Evolutionary conservation across 2,113 vertebrate genomes (phyloP).

Genomic region (Prunella fulvescens): DNA sequence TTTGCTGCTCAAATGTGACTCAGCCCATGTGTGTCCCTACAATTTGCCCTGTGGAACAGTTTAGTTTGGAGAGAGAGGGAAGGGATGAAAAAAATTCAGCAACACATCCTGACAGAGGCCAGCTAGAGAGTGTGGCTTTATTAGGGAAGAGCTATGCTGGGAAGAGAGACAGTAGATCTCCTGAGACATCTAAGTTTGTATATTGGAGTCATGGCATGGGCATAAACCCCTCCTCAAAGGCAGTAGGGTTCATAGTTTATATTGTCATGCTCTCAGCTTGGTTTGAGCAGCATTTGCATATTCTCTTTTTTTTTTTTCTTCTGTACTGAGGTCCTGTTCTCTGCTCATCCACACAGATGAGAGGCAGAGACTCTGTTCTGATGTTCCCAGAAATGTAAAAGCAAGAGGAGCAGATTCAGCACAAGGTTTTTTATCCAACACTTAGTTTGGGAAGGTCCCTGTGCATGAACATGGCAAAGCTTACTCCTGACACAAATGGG

Average conservation of each 20-base stretch:
- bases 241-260: not conserved
- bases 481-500: not conserved
- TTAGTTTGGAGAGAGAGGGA: not conserved
- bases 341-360: rapidly evolving
- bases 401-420: not conserved
- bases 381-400: not conserved
- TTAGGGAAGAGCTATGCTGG: not conserved
- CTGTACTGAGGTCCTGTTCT: not conserved
- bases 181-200: not conserved
- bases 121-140: not conserved
- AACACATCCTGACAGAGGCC: not conserved
- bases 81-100: not conserved
- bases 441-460: not conserved
- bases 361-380: not conserved
- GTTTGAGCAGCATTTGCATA: not conserved
- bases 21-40: not conserved
- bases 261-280: not conserved
- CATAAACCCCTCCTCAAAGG: not conserved
- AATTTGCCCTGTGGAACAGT: not conserved
- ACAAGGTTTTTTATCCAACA: not conserved
- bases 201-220: not conserved
- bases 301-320: not conserved
- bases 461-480: not conserved
- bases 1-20: not conserved
- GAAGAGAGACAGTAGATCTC: not conserved